A percentile compares a stretch with the other conserved stretches of the same genome.
These are phyloP conservation scores for Phortica okadai DNA, from an alignment of 2,888 invertebrate genomes.

Conservation along the genomic window DNA sequence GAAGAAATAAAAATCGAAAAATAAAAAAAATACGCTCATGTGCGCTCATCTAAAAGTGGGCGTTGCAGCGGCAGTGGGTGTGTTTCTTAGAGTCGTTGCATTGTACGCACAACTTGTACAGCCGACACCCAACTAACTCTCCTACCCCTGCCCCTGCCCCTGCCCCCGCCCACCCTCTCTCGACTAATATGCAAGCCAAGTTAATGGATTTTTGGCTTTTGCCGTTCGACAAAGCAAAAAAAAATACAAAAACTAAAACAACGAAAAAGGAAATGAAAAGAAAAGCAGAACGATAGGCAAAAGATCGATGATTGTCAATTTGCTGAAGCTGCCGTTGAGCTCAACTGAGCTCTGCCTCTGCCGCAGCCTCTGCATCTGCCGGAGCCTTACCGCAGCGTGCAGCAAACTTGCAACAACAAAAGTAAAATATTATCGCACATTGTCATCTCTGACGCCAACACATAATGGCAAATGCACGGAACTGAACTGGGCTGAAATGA, in stretches of 20 bases:
- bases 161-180: neutral
- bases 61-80: slow-evolving; percentile 35
- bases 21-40: too few relatives aligned
- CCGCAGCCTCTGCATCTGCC: too few relatives aligned
- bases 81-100: slow-evolving; percentile 24
- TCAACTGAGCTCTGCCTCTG: too few relatives aligned
- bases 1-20: too few relatives aligned
- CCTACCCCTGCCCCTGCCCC: neutral
- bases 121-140: neutral
- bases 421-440: slow-evolving; percentile 18
- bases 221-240: neutral
- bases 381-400: slow-evolving; percentile 51
- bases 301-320: slow-evolving; percentile 72
- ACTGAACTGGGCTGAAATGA: neutral
- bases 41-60: slow-evolving; percentile 24
- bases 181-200: neutral
- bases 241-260: neutral
- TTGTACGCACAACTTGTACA: slow-evolving; percentile 15
- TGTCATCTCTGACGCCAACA: slow-evolving; percentile 18
- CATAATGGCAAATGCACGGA: neutral
- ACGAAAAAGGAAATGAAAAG: too few relatives aligned
- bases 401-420: slow-evolving; percentile 31
- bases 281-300: neutral
- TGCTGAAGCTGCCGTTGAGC: slow-evolving; percentile 44
- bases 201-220: neutral